phyloP scores from a whole-genome alignment of 2,797 vertebrate genomes.

The Artibeus lituratus region DNA sequence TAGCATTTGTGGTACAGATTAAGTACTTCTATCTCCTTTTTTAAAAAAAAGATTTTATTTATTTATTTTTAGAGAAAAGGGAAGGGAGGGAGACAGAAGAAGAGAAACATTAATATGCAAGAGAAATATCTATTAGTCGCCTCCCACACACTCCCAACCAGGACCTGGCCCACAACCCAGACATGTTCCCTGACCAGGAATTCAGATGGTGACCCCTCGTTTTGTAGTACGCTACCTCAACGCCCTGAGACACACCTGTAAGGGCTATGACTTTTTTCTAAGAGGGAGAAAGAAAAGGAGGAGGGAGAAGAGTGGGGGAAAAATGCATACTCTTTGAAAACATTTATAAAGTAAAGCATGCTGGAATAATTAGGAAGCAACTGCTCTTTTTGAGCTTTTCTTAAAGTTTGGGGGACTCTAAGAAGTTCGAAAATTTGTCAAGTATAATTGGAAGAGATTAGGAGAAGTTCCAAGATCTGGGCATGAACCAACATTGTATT shows the following conservation, averaged over 20 bases:
- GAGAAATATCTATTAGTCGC: neutral
- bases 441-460: slow-evolving; percentile 60
- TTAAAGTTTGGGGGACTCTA: slow-evolving; percentile 31
- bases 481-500: slow-evolving; percentile 79
- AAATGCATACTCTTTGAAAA: slow-evolving; percentile 30
- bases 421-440: slow-evolving; percentile 56
- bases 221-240: neutral
- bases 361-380: slow-evolving; percentile 46
- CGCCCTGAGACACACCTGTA: neutral
- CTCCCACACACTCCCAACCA: neutral
- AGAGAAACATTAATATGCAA: neutral
- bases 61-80: neutral
- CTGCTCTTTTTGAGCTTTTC: neutral
- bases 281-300: neutral
- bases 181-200: neutral
- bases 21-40: neutral
- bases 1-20: neutral
- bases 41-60: neutral
- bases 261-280: neutral
- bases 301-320: neutral
- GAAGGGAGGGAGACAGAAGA: neutral
- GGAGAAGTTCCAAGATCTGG: slow-evolving; percentile 63
- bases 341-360: neutral
- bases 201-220: neutral
- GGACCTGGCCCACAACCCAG: neutral